Conservation (phyloP, 2,113 vertebrate genomes). For the Chrysemys picta region DNA sequence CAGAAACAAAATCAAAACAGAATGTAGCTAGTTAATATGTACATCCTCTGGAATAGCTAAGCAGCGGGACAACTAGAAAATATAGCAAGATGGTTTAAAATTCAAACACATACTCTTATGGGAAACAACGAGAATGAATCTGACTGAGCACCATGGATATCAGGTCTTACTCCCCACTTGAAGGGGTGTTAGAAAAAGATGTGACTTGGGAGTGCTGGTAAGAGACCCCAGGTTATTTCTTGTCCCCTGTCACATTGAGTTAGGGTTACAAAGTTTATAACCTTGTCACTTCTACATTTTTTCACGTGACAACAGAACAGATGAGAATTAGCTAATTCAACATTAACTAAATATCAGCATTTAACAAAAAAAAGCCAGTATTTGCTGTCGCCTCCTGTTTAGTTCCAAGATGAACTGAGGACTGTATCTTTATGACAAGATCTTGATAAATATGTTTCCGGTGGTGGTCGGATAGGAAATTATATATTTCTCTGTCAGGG, state of each 20-base stretch:
- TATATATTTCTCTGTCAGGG: background rate
- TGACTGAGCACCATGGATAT: background rate
- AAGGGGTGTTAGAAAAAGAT: background rate
- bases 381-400: background rate
- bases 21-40: fast-evolving
- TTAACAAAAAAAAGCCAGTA: background rate
- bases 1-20: background rate
- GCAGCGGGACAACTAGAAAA: background rate
- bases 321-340: no score
- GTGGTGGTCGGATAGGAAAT: background rate
- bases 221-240: background rate
- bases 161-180: background rate
- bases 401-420: background rate
- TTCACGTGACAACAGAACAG: background rate
- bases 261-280: background rate
- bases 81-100: background rate
- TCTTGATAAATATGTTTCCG: background rate
- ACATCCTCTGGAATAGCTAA: background rate
- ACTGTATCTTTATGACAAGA: background rate
- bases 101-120: background rate
- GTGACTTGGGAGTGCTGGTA: background rate
- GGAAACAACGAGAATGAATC: background rate
- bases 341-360: background rate
- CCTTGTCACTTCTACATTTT: background rate
- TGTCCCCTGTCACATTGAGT: background rate